Evolutionary conservation across 2,797 vertebrate genomes (phyloP), one percentile per base, ranked within the genome.

Genomic region (Bovichtus variegatus): DNA sequence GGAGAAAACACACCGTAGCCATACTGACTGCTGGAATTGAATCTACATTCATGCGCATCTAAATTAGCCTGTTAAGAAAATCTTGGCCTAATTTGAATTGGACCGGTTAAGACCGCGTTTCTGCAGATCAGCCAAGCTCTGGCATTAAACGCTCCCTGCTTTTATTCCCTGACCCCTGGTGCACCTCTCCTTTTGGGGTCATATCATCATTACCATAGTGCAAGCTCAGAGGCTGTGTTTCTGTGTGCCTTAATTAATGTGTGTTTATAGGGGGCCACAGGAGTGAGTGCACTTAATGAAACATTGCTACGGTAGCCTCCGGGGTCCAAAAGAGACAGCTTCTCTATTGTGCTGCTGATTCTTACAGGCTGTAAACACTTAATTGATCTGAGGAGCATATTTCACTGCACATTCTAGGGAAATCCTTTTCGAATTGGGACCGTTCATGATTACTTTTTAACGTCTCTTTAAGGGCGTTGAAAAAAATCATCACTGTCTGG

Each of bases 151-250:
- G 95, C 96, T 96, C 94, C 94, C 90, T 95, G 96, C 97, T 96
- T 92, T 97, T 96, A 96, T 98, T 97, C 96, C 96, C 96, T 97
- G 97, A 99, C 98, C 97, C 97, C 96, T 96, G 94, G 94, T 96
- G 96, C 96, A 96, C 96, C 95, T 96, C 95, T 95, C 95, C 96
- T 97, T 97, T 97, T 96, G 89, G 96, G 97, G 97, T 98, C 97
- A 97, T 96, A 97, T 96, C 96, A 97, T 98, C 97, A 99, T 99
- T 99, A 99, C 96, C 97, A 98, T 98, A 98, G 97, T 97, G 97
- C 97, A 97, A 97, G 97, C 97, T 97, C 96, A 97, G 97, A 98
- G 97, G 96, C 96, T 96, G 96, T 95, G 96, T 96, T 97, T 97
- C 96, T 94, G 96, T 96, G 97, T 96, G 97, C 97, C 97, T 97